phyloP scores from a whole-genome alignment of 1,140 invertebrate species.

The Eriosoma lanigerum region DNA sequence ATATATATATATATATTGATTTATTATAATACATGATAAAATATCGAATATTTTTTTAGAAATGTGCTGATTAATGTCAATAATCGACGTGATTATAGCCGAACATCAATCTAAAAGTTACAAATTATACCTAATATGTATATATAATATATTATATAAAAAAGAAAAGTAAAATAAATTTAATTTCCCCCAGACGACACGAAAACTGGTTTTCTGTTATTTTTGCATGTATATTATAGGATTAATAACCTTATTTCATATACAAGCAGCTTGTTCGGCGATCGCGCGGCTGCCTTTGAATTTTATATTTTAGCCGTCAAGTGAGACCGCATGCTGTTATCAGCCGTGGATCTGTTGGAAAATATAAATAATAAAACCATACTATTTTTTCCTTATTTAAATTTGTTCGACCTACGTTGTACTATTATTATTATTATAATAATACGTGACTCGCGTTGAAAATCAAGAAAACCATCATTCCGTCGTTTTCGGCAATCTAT shows the following conservation, averaged over 20 bases:
- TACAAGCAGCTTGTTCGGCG: slow-evolving; percentile 12
- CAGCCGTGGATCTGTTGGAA: neutral
- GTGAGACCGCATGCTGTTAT: slow-evolving; percentile 26
- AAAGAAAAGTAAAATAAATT: neutral
- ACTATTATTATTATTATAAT: slow-evolving; percentile 10
- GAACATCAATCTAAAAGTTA: neutral
- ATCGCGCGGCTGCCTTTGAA: slow-evolving; percentile 28
- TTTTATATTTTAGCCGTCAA: neutral
- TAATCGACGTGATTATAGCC: neutral
- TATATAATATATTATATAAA: no score
- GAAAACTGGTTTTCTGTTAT: slow-evolving; percentile 45
- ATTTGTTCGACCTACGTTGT: neutral
- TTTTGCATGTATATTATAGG: slow-evolving; percentile 30
- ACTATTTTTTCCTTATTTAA: slow-evolving; percentile 16
- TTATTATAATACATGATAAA: no score
- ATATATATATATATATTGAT: no score
- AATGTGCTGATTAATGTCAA: neutral
- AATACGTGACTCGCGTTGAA: slow-evolving; percentile 25
- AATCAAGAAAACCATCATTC: no score
- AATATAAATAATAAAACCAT: neutral
- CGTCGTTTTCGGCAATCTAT: no score
- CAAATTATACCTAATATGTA: neutral
- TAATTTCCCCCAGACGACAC: neutral
- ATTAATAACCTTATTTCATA: slow-evolving; percentile 43
- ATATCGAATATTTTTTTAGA: no score